Evolutionary conservation across 2,888 invertebrate species (phyloP).

Genomic region (Phasia obesa): DNA sequence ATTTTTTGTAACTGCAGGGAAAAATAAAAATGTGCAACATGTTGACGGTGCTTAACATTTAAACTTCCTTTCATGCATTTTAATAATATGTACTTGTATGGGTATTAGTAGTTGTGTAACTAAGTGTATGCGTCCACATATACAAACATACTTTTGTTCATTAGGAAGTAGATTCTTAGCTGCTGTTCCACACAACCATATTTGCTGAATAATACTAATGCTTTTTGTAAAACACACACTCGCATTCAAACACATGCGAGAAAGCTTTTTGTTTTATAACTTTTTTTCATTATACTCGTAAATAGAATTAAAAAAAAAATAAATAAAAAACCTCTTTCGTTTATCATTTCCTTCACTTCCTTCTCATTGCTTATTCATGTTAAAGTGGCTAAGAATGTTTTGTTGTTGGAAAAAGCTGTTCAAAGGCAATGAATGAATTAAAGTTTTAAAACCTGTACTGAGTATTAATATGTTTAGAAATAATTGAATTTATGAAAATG

Average conservation of each 20-base stretch:
- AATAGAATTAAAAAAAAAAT: constrained; percentile 10
- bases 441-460: constrained; percentile 22
- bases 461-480: constrained; percentile 46
- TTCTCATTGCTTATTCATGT: constrained; percentile 6
- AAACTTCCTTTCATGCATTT: constrained; percentile 53
- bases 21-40: constrained; percentile 69
- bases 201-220: constrained; percentile 31
- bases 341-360: constrained; percentile 38
- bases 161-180: constrained; percentile 20
- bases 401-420: constrained; percentile 13
- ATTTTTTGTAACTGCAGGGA: constrained; percentile 49
- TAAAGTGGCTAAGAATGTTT: constrained; percentile 12
- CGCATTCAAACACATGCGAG: not conserved
- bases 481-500: constrained; percentile 16
- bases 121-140: too few relatives aligned
- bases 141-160: too few relatives aligned
- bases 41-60: constrained; percentile 64
- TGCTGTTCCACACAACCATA: not conserved
- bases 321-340: constrained; percentile 16
- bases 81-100: not conserved
- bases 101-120: too few relatives aligned
- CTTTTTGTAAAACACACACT: too few relatives aligned
- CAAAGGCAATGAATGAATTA: constrained; percentile 21
- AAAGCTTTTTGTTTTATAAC: constrained; percentile 6
- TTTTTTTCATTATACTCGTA: constrained; percentile 21